A percentile compares a stretch with the other conserved stretches of the same genome.
These are phyloP conservation scores for Ptychodera flava DNA, from an alignment of 35 echinoderm and acorn worm genomes.

Conservation along the genomic window DNA sequence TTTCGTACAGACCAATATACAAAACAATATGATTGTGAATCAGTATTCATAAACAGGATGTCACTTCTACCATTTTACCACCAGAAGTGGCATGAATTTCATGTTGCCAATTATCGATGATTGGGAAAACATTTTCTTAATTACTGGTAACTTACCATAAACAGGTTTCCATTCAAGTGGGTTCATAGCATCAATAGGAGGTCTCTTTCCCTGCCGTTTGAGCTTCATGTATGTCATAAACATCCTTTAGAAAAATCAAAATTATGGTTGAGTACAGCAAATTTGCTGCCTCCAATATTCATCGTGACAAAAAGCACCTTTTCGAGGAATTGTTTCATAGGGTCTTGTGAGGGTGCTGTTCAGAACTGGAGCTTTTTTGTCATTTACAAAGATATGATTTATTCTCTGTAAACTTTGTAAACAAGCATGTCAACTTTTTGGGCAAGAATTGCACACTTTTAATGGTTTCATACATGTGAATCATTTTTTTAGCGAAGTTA, in stretches of 20 bases:
- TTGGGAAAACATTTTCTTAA: not conserved
- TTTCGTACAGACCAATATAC: not conserved
- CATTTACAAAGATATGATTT: not conserved
- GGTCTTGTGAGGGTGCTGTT: not conserved
- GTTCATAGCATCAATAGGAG: constrained; percentile 61
- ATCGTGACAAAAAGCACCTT: not conserved
- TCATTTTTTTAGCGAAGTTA: too few species aligned
- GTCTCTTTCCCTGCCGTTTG: constrained; percentile 50
- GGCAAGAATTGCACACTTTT: too few species aligned
- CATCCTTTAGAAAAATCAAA: constrained; percentile 43
- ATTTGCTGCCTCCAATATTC: not conserved
- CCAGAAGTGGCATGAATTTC: not conserved
- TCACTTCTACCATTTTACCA: not conserved
- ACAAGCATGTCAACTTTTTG: too few species aligned
- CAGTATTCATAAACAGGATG: not conserved
- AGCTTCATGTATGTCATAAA: constrained; percentile 49
- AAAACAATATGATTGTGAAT: not conserved
- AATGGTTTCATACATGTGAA: too few species aligned
- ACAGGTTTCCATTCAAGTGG: constrained; percentile 70
- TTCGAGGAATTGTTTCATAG: not conserved
- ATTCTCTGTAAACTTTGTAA: not conserved
- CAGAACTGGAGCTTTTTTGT: not conserved
- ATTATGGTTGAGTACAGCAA: not conserved
- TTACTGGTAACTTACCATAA: constrained; percentile 45
- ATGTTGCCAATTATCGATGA: not conserved